Evolutionary conservation across 2,113 vertebrate species (phyloP), one percentile per base, ranked within the genome.

Genomic region (Laterallus jamaicensis): DNA sequence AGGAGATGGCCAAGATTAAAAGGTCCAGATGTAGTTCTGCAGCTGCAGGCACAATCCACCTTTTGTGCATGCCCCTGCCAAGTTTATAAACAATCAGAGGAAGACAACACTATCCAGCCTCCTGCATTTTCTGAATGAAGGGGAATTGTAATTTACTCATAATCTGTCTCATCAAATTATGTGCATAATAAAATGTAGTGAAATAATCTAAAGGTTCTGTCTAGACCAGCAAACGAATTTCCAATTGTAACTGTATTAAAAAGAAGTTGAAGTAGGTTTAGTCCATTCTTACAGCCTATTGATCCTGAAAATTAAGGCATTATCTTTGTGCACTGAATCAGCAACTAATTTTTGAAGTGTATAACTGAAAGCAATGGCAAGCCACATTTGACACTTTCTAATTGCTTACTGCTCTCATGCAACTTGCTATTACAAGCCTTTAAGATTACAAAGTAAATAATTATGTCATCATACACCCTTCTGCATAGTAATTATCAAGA

Each of bases 241-340:
- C 47, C 86, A 96, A 37, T 59, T 85, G 75, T 70, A 95, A 93
- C 17, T 71, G 54, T 42, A 55, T 35, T 54, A n/a, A 73, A 88
- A 42, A 90, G 87, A 71, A 74, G 40, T 75, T 82, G 54, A 82
- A 92, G 77, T 55, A 90, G 76, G 54, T 56, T 82, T n/a, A 54
- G 49, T 39, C 91, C 82, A 75, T 95, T 94, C 73, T 86, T 78
- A 44, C 39, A 90, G 62, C 44, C 85, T 87, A 95, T 35, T 86
- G 83, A 95, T 95, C 86, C 87, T 93, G 91, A 97, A 95, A 94
- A 95, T 79, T 25, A 90, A 86, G 82, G 67, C 50, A 88, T 90
- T 90, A 49, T 86, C 67, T 92, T 79, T 92, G 78, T 84, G 78
- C 78, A 70, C 24, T 71, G 75, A 82, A 76, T 91, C 54, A 77